Base-by-base conservation (phyloP, 2,888 invertebrate species). In the Oscheius myriophilus region DNA sequence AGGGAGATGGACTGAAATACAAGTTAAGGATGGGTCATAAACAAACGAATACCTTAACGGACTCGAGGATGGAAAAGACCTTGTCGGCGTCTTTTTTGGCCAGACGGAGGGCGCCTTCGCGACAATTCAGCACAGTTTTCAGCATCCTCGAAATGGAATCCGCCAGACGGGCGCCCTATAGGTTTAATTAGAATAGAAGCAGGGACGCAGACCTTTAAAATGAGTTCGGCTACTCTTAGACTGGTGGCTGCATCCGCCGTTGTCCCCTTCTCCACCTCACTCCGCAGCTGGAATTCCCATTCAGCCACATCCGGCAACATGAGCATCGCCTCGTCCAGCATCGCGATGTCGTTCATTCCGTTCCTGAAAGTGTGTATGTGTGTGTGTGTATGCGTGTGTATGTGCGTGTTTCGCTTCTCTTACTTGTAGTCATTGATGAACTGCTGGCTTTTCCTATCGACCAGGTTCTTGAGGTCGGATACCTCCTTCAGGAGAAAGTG, bases 91-190 rank as follows among this genome's bases (percentile, higher is more conserved):
- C 67, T 16, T 43, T 67, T 59, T 80, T 79, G 0, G 72, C 53
- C 16, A 83, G 57, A 21, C 69, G 54, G 23, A 69, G 46, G 54
- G 76, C 71, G 54, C 70, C 68, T 49, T 91, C 89, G 86, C 92
- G 92, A 33, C 92, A 88, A 85, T 92, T 92, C 63, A 92, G 90
- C 12, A 92, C 84, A 0, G 89, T 89, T 70, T 90, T 89, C 45
- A 91, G 88, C 18, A 90, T 86, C 70, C 90, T 90, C 82, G 90
- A 90, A 41, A 92, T 90, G 82, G 89, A 88, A 80, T 92, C 90
- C 84, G 92, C 90, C 89, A 91, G 90, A 87, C 92, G 89, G 82
- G 93, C 84, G 78, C 92, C 92, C 89, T 89, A n/a, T n/a, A n/a
- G n/a, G n/a, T n/a, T n/a, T 52, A 11, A 52, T 12, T 52, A 18